Conservation (phyloP, 2,113 vertebrate species). For the Etheostoma cragini region DNA sequence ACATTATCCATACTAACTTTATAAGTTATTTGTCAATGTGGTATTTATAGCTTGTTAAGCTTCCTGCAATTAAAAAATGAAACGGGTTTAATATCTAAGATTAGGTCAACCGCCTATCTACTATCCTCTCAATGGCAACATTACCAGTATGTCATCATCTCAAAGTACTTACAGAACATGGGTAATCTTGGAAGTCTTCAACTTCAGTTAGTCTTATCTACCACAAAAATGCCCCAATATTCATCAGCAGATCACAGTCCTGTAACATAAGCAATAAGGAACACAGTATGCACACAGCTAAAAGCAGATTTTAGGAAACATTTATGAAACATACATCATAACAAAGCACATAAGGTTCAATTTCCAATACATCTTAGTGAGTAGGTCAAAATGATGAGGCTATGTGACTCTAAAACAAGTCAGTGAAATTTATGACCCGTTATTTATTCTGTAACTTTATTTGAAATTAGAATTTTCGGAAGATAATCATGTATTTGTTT, state of each 20-base stretch:
- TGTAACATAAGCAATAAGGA: not conserved
- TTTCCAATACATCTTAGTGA: not conserved
- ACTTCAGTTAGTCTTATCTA: constrained; percentile 17
- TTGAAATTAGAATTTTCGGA: not conserved
- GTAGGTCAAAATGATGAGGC: not conserved
- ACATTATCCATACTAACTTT: not conserved
- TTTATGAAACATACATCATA: not conserved
- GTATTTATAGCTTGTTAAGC: no score
- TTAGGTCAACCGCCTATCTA: not conserved
- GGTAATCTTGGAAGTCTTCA: not conserved
- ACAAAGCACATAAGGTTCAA: not conserved
- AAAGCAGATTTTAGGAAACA: not conserved
- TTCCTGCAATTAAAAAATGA: not conserved
- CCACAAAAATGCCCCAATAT: not conserved
- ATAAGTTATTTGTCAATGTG: no score
- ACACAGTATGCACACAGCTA: not conserved
- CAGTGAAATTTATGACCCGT: not conserved
- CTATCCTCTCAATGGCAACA: not conserved
- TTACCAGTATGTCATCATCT: not conserved
- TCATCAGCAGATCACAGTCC: not conserved
- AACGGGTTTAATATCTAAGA: not conserved
- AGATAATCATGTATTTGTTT: constrained; percentile 24
- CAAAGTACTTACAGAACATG: not conserved
- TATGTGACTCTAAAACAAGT: constrained; percentile 51
- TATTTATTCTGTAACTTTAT: not conserved